Evolutionary conservation across 2,888 invertebrate genomes (phyloP), one percentile per base, ranked within the genome.

Genomic region (Digitonthophagus gazella): DNA sequence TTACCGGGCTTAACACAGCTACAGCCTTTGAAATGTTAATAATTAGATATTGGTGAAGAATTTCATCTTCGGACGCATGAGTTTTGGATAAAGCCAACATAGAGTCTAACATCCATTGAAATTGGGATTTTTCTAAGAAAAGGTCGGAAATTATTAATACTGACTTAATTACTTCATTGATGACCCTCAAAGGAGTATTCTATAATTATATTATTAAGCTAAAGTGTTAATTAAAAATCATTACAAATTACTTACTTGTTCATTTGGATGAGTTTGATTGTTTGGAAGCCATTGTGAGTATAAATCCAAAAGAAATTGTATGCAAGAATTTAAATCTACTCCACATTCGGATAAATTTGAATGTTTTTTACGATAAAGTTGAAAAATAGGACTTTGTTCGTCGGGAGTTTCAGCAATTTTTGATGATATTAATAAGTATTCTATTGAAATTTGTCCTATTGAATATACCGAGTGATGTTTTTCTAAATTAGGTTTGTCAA

Each of bases 281-380:
- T 86, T 83, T 65, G 86, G 84, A 71, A 90, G 81, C 88, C 91
- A 89, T 69, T 96, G 94, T 0, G 93, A 89, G 74, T 95, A 95
- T 28, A 97, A 89, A 81, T 98, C 97, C 80, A 96, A 89, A 15
- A 98, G 85, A 79, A 98, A 91, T 80, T 96, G 95, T 66, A 97
- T 83, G 83, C 97, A 98, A 70, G 97, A 98, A 80, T 93, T 93
- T 22, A 97, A 86, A 83, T 98, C 97, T 54, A 98, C 86, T 8
- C 90, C 91, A 72, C 88, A 88, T 65, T 84, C 84, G 64, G 86
- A 81, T 63, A 85, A 76, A 72, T 84, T 83, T 70, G 84, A 84
- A 64, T 76, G 79, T 28, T 83, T 75, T 63, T 77, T 78, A 19
- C 75, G 75, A 73, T 77, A 82, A 15, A 78, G 71, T 67, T 77